phyloP scores from a whole-genome alignment of 2,888 invertebrate species.

The Pterostichus madidus region DNA sequence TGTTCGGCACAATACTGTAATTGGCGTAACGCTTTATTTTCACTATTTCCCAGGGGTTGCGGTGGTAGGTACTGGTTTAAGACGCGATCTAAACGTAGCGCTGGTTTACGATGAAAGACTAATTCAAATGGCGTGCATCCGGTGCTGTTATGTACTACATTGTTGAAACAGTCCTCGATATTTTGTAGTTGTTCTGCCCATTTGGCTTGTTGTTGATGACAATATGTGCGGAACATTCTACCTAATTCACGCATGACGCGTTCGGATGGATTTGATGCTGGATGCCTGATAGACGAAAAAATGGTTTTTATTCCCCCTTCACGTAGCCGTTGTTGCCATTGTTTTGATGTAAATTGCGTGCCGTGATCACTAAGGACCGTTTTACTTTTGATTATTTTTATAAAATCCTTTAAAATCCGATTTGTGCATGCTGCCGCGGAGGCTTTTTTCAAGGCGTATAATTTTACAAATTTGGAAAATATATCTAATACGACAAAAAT shows the following conservation, averaged over 20 bases:
- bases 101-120: too few relatives aligned
- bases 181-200: slow-evolving; percentile 67
- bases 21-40: too few relatives aligned
- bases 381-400: neutral
- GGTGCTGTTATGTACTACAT: too few relatives aligned
- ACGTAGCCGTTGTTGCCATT: slow-evolving; percentile 60
- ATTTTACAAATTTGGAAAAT: slow-evolving; percentile 61
- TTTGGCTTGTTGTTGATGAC: slow-evolving; percentile 62
- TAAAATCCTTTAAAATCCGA: slow-evolving; percentile 7
- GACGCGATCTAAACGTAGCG: too few relatives aligned
- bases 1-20: too few relatives aligned
- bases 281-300: slow-evolving; percentile 67
- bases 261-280: slow-evolving; percentile 69
- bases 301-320: slow-evolving; percentile 5
- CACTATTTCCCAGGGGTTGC: slow-evolving; percentile 59
- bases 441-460: slow-evolving; percentile 59
- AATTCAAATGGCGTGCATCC: too few relatives aligned
- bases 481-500: slow-evolving; percentile 60
- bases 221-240: slow-evolving; percentile 65
- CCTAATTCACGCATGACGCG: slow-evolving; percentile 69
- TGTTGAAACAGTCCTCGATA: too few relatives aligned
- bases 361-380: slow-evolving; percentile 68
- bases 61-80: too few relatives aligned
- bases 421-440: neutral
- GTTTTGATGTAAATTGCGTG: slow-evolving; percentile 68